These are phyloP conservation scores for Drosophila borealis DNA, from an alignment of 2,888 invertebrate genomes.

Conservation along the genomic window DNA sequence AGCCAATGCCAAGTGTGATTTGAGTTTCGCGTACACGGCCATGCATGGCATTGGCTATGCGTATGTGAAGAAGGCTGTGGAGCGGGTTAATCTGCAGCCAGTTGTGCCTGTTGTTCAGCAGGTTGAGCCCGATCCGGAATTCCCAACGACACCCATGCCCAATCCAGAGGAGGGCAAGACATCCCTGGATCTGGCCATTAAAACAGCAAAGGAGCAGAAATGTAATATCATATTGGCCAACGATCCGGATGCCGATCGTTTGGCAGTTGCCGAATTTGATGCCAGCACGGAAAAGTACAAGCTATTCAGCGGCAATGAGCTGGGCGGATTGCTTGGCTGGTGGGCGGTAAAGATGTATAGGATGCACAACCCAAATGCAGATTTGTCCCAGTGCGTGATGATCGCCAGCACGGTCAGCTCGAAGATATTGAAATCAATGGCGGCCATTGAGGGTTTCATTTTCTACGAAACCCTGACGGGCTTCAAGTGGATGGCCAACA, in stretches of 20 bases:
- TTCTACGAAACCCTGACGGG: slow-evolving; percentile 97
- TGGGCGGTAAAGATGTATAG: slow-evolving; percentile 91
- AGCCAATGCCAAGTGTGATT: slow-evolving; percentile 86
- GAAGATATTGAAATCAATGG: slow-evolving; percentile 94
- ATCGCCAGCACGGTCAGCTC: slow-evolving; percentile 98
- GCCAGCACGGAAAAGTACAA: slow-evolving; percentile 72
- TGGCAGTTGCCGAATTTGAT: slow-evolving; percentile 95
- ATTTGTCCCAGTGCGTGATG: slow-evolving; percentile 90
- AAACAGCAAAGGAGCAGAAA: slow-evolving; percentile 90
- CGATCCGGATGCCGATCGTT: slow-evolving; percentile 98
- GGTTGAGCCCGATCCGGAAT: slow-evolving; percentile 96
- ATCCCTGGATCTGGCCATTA: slow-evolving; percentile 90
- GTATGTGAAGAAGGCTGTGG: slow-evolving; percentile 91
- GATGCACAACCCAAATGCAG: slow-evolving; percentile 81
- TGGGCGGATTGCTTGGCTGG: slow-evolving; percentile 97
- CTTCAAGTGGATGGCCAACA: slow-evolving; percentile 99
- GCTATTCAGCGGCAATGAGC: slow-evolving; percentile 96
- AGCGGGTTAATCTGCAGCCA: slow-evolving; percentile 89
- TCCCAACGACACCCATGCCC: slow-evolving; percentile 98
- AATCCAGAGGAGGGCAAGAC: slow-evolving; percentile 98
- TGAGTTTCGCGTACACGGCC: slow-evolving; percentile 95
- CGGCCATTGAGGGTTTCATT: slow-evolving; percentile 91
- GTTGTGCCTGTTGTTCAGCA: slow-evolving; percentile 87
- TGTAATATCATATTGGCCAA: slow-evolving; percentile 95
- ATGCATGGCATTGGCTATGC: slow-evolving; percentile 99